phyloP scores from a whole-genome alignment of 1,140 invertebrate genomes.

The Neuroterus valhalla region DNA sequence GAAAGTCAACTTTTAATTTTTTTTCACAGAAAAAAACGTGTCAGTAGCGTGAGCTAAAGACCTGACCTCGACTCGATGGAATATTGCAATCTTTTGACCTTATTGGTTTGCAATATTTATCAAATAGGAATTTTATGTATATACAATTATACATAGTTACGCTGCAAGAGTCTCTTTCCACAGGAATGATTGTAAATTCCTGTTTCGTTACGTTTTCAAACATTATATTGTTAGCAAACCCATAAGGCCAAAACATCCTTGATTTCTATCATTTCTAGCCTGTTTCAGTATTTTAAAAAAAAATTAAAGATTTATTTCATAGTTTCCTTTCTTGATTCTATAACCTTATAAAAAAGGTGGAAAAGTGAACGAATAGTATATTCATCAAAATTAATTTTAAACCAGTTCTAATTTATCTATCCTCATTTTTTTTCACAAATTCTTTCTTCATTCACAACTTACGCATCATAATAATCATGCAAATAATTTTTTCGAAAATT shows the following conservation, averaged over 20 bases:
- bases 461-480: background rate
- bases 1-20: background rate
- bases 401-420: background rate
- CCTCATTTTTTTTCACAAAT: background rate
- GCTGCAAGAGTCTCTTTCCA: background rate
- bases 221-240: background rate
- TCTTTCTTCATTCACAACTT: background rate
- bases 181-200: background rate
- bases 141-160: background rate
- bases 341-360: too few species aligned
- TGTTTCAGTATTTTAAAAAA: too few species aligned
- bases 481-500: background rate
- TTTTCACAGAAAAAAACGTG: background rate
- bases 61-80: slow-evolving; percentile 8
- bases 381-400: too few species aligned
- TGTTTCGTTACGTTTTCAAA: background rate
- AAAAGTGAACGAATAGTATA: too few species aligned
- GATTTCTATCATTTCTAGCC: too few species aligned
- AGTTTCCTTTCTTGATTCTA: too few species aligned
- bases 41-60: background rate
- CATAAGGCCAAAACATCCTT: background rate
- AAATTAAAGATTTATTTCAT: too few species aligned
- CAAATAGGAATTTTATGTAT: slow-evolving; percentile 4
- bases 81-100: slow-evolving; percentile 22
- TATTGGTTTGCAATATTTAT: slow-evolving; percentile 30